Percentiles rank a stretch among this genome's conserved stretches.
These are phyloP conservation scores for Amorpha juglandis DNA, from an alignment of 2,888 invertebrate genomes.

Conservation along the genomic window DNA sequence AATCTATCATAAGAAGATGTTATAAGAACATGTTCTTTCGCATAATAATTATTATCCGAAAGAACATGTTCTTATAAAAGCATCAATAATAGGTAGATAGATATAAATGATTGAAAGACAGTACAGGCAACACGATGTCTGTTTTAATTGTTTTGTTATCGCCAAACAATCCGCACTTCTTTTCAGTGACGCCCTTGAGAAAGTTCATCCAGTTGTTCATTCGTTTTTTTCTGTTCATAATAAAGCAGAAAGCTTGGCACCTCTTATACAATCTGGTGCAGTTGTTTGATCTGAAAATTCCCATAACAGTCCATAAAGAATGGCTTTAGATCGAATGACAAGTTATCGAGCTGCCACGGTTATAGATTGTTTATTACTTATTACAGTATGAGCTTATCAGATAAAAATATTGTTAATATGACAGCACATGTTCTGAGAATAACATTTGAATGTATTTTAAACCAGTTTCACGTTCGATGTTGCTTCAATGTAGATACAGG, in stretches of 20 bases:
- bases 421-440: background rate
- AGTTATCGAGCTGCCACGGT: background rate
- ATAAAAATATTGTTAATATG: background rate
- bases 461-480: background rate
- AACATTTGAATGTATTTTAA: background rate
- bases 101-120: no score
- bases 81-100: no score
- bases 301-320: background rate
- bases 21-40: no score
- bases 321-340: background rate
- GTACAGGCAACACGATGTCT: no score
- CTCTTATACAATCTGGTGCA: background rate
- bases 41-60: no score
- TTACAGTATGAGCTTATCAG: background rate
- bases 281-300: background rate
- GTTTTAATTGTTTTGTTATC: background rate
- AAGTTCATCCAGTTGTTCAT: background rate
- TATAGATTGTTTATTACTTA: background rate
- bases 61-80: no score
- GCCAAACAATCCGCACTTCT: background rate
- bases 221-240: background rate
- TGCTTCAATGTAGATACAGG: no score
- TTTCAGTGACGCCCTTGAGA: background rate
- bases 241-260: slow-evolving; percentile 9
- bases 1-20: no score